Evolutionary conservation across 2,113 vertebrate genomes (phyloP), one percentile per base, ranked within the genome.

Genomic region (Hirundichthys speculiger): DNA sequence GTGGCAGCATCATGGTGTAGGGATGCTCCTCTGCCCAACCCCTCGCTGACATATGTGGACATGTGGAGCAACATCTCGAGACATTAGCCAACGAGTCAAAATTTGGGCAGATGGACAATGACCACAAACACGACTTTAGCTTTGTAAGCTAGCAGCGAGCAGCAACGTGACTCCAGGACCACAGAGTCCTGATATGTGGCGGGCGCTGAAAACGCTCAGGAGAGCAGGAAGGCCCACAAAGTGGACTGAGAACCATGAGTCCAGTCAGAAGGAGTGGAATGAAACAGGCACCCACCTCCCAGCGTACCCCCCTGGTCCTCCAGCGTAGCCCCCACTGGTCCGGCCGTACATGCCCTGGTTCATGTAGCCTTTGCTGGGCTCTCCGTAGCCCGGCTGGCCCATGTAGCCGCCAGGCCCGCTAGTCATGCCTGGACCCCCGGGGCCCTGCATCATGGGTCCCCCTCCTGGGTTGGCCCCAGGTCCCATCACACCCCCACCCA

Each of bases 401-500:
- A 96, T 92, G 88, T 94, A 97, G 1, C 92, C 93, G 0, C 94
- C 93, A 0, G 79, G 83, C 0, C 79, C 84, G 0, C 94, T 93
- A 14, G 82, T 92, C 93, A 98, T 93, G 14, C 94, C 92, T 0
- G 95, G 93, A 27, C 92, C 73, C 0, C 91, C 88, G 0, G 80
- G 87, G n/a, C 94, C 90, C 1, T 94, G 94, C 93, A 98, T 88
- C 91, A 97, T 91, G 0, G 93, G 93, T 8, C 93, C 90, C 16
- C 93, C 93, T 0, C 92, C 89, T 15, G 92, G 90, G 83, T 90
- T 94, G 24, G 92, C 91, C 5, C 95, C 94, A 0, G 95, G 95
- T 53, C 95, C 95, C 94, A 96, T 96, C 69, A 93, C 90, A 20
- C 91, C 85, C 49, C 86, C 95, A 30, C 95, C 96, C 19, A 96